Percentiles rank a stretch among this genome's conserved stretches.
Evolutionary conservation across 2,888 invertebrate species (phyloP).

Genomic region (Stenotaenia linearis): DNA sequence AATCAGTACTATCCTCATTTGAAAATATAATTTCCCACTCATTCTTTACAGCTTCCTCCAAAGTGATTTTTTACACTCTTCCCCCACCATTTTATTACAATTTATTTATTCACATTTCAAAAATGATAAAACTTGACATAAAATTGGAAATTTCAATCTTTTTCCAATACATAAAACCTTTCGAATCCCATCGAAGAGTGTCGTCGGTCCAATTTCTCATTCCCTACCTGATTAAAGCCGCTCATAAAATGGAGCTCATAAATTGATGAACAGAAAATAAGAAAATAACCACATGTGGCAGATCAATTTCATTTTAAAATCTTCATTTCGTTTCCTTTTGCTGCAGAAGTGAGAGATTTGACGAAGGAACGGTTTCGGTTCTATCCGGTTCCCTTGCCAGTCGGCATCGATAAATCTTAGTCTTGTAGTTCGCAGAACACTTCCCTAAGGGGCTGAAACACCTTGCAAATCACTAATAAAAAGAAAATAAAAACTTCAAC

Average conservation of each 20-base stretch:
- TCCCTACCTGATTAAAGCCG: neutral
- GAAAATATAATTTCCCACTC: neutral
- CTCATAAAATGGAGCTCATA: neutral
- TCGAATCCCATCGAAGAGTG: neutral
- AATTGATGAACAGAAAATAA: neutral
- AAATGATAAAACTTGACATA: too few species aligned
- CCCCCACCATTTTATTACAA: too few species aligned
- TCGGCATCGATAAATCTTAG: too few species aligned
- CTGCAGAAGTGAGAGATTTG: neutral
- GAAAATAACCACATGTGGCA: neutral
- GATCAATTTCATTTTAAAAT: neutral
- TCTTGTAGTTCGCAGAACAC: too few species aligned
- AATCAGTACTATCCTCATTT: neutral
- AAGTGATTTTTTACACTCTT: too few species aligned
- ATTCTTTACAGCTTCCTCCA: neutral
- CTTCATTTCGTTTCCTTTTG: neutral
- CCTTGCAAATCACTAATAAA: neutral
- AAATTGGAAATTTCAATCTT: neutral
- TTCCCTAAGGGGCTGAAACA: neutral
- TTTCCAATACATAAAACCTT: neutral
- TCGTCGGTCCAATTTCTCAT: neutral
- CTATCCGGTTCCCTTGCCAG: neutral
- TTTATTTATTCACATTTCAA: too few species aligned
- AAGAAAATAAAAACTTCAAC: too few species aligned
- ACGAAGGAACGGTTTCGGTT: neutral